phyloP scores from a whole-genome alignment of 2,797 vertebrate genomes.

The Lacerta viridis region DNA sequence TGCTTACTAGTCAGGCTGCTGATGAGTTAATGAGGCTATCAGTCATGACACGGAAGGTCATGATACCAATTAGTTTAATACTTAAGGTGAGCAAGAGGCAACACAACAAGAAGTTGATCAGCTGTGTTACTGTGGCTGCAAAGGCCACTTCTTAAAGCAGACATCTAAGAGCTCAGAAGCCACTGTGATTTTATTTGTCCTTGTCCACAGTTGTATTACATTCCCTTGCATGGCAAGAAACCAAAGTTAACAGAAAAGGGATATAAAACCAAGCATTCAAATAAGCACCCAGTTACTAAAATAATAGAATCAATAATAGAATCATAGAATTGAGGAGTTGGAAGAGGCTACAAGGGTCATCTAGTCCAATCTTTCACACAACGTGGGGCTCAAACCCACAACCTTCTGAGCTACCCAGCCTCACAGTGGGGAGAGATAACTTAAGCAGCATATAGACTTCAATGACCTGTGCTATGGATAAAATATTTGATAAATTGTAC shows the following conservation, averaged over 20 bases:
- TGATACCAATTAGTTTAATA: not conserved
- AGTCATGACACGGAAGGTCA: rapidly evolving
- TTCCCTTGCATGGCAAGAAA: not conserved
- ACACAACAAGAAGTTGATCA: not conserved
- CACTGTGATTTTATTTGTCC: not conserved
- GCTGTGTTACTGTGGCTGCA: not conserved
- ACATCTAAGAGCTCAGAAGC: too few relatives aligned
- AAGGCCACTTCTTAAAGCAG: not conserved
- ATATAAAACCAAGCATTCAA: not conserved
- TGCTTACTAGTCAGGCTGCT: not conserved
- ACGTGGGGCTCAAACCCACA: too few relatives aligned
- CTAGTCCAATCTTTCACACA: too few relatives aligned
- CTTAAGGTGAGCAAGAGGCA: conserved; percentile 23
- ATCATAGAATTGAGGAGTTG: too few relatives aligned
- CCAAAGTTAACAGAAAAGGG: not conserved
- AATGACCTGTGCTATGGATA: not conserved
- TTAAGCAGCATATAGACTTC: not conserved
- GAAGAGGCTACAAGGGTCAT: too few relatives aligned
- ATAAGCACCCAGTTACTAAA: not conserved
- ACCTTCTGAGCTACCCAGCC: too few relatives aligned
- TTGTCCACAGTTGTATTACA: not conserved
- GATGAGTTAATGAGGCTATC: not conserved
- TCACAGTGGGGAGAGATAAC: not conserved
- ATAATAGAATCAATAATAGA: too few relatives aligned
- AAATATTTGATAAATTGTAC: not conserved